Evolutionary conservation across 53 echinoderm and acorn worm species (phyloP).

Genomic region (Actinopyga echinites): DNA sequence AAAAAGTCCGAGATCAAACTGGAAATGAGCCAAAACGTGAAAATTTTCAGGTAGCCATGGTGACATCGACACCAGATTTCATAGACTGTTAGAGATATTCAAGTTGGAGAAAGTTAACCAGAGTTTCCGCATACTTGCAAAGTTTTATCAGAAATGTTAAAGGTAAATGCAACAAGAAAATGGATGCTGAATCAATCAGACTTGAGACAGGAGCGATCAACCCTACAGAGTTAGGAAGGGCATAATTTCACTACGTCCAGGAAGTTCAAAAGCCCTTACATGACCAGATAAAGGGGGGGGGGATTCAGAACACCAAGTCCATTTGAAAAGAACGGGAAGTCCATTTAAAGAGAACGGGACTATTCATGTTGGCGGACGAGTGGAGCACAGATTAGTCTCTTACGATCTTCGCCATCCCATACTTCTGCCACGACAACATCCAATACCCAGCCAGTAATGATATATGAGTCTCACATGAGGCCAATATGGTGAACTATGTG

Average conservation of each 20-base stretch:
- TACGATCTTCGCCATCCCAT: slow-evolving; percentile 13
- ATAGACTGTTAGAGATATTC: slow-evolving; percentile 45
- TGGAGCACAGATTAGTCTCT: not conserved
- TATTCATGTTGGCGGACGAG: slow-evolving; percentile 24
- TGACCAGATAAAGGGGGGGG: not conserved
- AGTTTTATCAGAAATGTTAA: slow-evolving; percentile 29
- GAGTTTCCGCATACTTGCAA: slow-evolving; percentile 48
- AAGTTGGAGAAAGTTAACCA: slow-evolving; percentile 44
- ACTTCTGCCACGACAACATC: slow-evolving; percentile 31
- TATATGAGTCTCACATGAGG: no score
- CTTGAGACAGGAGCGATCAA: not conserved
- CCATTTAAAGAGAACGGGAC: not conserved
- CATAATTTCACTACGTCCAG: slow-evolving; percentile 9
- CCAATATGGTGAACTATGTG: no score
- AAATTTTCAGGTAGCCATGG: slow-evolving; percentile 13
- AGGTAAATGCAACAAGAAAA: not conserved
- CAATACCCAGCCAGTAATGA: not conserved
- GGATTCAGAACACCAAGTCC: no score
- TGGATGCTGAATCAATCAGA: no score
- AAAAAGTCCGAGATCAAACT: not conserved
- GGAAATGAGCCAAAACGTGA: not conserved
- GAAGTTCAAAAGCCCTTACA: slow-evolving; percentile 27
- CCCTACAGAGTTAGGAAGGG: not conserved
- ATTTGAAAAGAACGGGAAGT: not conserved
- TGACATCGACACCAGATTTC: not conserved